Evolutionary conservation across 2,888 invertebrate species (phyloP), one percentile per base, ranked within the genome.

Genomic region (Leptopilina drosophilae): DNA sequence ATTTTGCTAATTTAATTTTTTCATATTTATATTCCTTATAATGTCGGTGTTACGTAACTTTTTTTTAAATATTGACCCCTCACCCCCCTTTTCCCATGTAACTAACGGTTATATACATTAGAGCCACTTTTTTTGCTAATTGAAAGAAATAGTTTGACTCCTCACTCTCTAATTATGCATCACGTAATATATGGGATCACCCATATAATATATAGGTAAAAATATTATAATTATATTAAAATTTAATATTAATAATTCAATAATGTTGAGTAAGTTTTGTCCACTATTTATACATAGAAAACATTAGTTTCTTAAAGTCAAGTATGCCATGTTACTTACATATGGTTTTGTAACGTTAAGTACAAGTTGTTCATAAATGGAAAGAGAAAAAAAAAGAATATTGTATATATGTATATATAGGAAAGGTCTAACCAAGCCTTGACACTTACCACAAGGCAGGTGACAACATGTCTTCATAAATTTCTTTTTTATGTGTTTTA

Each of bases 391-490:
- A 82, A 69, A 82, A 78, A 49, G 11, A 46, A 46, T 11, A 49
- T 49, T 49, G 12, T 49, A 49, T 46, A 46, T 5, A 46, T 46
- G n/a, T n/a, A 46, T 49, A 49, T 81, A 67, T 33, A 67, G 33
- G 69, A 42, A 76, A 78, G 80, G 78, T 78, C 81, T 76, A 67
- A 80, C 76, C 83, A 79, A 79, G 80, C 81, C 83, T 83, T 83
- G 83, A 83, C 83, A 82, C 82, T 83, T 62, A 49, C 49, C 9
- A 49, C 42, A 15, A 67, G 67, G 56, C 53, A 79, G 82, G 81
- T 73, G 78, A 80, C 80, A 83, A 78, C 78, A 80, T 78, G 78
- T 80, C 83, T 83, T 83, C 81, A 83, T 83, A 81, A 81, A 83
- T 83, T 81, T 83, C 33, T 33, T 33, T 73, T 53, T 12, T 49